These are phyloP conservation scores for Labeo rohita DNA, from an alignment of 2,113 vertebrate genomes.

Conservation along the genomic window DNA sequence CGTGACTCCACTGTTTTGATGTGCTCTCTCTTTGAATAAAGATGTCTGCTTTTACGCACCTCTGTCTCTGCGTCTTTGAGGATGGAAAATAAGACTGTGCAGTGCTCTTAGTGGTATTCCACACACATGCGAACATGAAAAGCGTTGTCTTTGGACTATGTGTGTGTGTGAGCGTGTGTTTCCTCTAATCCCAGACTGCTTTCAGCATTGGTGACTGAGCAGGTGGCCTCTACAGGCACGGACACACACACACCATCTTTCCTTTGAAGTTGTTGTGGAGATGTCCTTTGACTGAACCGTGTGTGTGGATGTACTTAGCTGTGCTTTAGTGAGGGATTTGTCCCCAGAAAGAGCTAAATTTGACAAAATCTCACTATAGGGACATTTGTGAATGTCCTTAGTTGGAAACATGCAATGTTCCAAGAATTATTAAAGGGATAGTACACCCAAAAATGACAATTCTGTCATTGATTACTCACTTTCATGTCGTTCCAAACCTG, in stretches of 20 bases:
- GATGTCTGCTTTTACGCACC: constrained; percentile 18
- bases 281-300: constrained; percentile 37
- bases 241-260: constrained; percentile 37
- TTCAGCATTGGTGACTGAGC: constrained; percentile 15
- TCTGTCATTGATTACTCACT: no score
- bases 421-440: background rate
- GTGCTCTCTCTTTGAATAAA: constrained; percentile 38
- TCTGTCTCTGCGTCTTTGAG: constrained; percentile 14
- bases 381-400: background rate
- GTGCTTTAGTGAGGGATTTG: background rate
- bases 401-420: background rate
- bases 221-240: background rate
- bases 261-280: constrained; percentile 55
- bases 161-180: background rate
- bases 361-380: background rate
- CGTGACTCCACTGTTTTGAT: constrained; percentile 25
- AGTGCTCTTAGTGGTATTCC: constrained; percentile 33
- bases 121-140: constrained; percentile 30
- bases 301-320: background rate
- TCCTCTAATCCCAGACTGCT: constrained; percentile 24
- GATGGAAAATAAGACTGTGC: background rate
- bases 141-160: constrained; percentile 1
- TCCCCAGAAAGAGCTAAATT: background rate
- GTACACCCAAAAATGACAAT: no score
- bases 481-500: no score